phyloP scores from a whole-genome alignment of 2,113 vertebrate genomes.

The Dunckerocampus dactyliophorus region DNA sequence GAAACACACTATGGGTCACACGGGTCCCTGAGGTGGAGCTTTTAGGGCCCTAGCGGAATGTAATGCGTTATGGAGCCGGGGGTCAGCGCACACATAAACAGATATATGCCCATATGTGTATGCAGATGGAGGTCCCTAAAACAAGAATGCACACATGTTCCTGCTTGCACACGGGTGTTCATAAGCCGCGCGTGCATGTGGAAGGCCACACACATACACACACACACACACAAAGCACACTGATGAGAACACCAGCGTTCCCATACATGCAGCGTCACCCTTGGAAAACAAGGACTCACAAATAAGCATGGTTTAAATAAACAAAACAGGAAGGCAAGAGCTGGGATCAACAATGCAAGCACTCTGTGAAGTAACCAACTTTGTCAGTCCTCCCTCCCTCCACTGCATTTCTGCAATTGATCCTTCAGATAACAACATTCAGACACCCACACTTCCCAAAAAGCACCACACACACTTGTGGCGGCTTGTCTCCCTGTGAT shows the following conservation, averaged over 20 bases:
- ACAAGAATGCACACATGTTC: constrained; percentile 18
- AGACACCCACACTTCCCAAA: constrained; percentile 1
- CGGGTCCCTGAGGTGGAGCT: constrained; percentile 38
- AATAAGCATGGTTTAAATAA: constrained; percentile 54
- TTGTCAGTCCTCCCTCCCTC: constrained; percentile 1
- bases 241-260: constrained; percentile 3
- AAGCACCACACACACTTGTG: neutral
- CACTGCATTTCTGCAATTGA: constrained; percentile 13
- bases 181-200: neutral
- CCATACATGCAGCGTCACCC: constrained; percentile 14
- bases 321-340: constrained; percentile 35
- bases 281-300: constrained; percentile 26
- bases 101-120: constrained; percentile 3
- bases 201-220: constrained; percentile 2
- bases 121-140: constrained; percentile 26
- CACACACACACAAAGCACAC: neutral
- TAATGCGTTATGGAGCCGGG: constrained; percentile 45
- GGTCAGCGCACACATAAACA: constrained; percentile 22
- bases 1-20: constrained; percentile 32
- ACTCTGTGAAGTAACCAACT: constrained; percentile 22
- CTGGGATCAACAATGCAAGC: constrained; percentile 49
- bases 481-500: too few relatives aligned
- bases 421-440: constrained; percentile 20
- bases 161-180: constrained; percentile 6
- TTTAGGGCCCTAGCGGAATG: constrained; percentile 40